phyloP scores from a whole-genome alignment of 2,797 vertebrate species.

The Enteromius afrohamiltoni region DNA sequence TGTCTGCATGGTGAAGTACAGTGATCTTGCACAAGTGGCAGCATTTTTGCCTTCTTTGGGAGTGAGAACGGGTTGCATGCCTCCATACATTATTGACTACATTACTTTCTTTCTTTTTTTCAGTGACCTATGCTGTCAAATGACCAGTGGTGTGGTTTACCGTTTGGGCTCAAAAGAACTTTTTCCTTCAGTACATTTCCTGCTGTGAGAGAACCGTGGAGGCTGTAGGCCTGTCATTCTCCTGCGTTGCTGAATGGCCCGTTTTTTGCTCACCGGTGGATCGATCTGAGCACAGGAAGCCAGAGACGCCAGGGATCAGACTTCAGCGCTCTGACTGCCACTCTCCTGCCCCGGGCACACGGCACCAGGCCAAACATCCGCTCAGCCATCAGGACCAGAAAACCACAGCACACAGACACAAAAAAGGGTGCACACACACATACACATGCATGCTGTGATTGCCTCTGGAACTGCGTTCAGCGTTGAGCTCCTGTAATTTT shows the following conservation, averaged over 20 bases:
- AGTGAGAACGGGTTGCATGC: background rate
- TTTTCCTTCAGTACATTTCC: slow-evolving; percentile 19
- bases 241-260: background rate
- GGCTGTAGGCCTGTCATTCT: slow-evolving; percentile 30
- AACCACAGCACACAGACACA: background rate
- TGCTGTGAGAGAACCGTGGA: slow-evolving; percentile 30
- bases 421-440: background rate
- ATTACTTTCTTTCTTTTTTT: background rate
- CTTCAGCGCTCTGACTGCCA: slow-evolving; percentile 68
- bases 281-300: slow-evolving; percentile 68
- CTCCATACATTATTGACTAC: slow-evolving; percentile 18
- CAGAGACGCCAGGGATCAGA: slow-evolving; percentile 65
- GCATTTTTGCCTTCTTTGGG: background rate
- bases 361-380: slow-evolving; percentile 51
- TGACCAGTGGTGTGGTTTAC: slow-evolving; percentile 6
- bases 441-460: background rate
- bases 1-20: background rate
- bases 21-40: background rate
- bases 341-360: slow-evolving; percentile 60
- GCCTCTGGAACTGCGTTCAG: background rate
- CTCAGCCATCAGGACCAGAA: slow-evolving; percentile 22
- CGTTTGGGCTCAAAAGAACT: slow-evolving; percentile 16
- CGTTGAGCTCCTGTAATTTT: slow-evolving; percentile 33
- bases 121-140: slow-evolving; percentile 15
- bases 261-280: slow-evolving; percentile 56